Base-by-base conservation (phyloP, 2,888 invertebrate genomes). In the Parnassius smintheus region DNA sequence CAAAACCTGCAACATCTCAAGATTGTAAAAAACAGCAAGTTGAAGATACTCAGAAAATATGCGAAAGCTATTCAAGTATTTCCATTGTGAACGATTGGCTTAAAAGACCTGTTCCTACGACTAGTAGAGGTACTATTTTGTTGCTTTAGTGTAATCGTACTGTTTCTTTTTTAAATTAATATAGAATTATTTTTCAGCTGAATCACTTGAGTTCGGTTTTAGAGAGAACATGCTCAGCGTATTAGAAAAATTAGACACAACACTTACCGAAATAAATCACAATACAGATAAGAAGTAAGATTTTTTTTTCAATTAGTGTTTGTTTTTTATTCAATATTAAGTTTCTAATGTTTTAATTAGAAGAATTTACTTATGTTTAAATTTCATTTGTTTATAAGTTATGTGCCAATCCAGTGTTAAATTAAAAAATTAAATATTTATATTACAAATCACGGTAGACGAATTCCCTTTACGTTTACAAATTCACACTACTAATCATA, bases 241-340 rank as follows among this genome's bases (percentile, higher is more conserved):
- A 9, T 65, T 82, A 65, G 87, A 88, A 66, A 85, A 77, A 56
- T 60, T 88, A 59, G 79, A 86, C 25, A 87, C 87, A 0, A 85
- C 87, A 0, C 68, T 88, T 0, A 68, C 67, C 0, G 85, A 86
- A 65, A 84, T 80, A 48, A 77, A 87, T 50, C 75, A 79, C 45
- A 77, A 74, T 45, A 84, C 86, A 0, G 79, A 76, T 45, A 80
- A 72, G 64, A 78, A 76, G 88, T 87, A 68, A 75, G 78, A 12
- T 18, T 18, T 10, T 25, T 12, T 11, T 13, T 13, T 13, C 3
- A 8, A 35, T 35, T 7, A 13, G 13, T 49, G 13, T 49, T 13
- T 49, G 8, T 49, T 49, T 48, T 48, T 48, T 48, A 4, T 13
- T 13, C 13, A 4, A 25, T 25, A 25, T 25, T 7, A 7, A 7